Evolutionary conservation across 2,888 invertebrate species (phyloP).

Genomic region (Philhelius pedissequus): DNA sequence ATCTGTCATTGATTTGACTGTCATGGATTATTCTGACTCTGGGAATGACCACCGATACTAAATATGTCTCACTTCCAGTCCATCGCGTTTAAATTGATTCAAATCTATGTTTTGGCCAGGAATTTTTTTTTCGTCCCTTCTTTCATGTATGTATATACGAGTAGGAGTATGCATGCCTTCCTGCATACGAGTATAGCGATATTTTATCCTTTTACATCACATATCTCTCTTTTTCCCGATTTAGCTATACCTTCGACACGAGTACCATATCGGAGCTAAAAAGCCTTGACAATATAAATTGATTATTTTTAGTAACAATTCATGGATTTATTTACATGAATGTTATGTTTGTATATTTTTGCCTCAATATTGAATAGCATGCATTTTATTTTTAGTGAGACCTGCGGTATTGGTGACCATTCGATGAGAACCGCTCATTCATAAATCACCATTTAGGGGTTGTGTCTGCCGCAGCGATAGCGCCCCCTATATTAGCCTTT

Average conservation of each 20-base stretch:
- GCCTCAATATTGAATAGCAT: conserved; percentile 48
- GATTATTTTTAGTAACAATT: conserved; percentile 66
- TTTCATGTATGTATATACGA: background rate
- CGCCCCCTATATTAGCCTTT: background rate
- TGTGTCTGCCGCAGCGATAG: background rate
- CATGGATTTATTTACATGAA: conserved; percentile 64
- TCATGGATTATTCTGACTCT: conserved; percentile 47
- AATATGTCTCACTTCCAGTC: conserved; percentile 67
- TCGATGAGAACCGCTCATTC: conserved; percentile 65
- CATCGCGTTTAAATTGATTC: conserved; percentile 63
- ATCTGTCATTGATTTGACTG: conserved; percentile 57
- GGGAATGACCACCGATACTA: conserved; percentile 53
- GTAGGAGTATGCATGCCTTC: background rate
- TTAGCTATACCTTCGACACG: background rate
- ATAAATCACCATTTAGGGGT: conserved; percentile 43
- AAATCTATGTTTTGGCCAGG: conserved; percentile 65
- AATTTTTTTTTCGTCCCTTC: conserved; percentile 18
- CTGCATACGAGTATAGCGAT: background rate
- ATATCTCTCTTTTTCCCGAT: background rate
- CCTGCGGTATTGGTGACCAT: conserved; percentile 67
- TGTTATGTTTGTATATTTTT: conserved; percentile 37
- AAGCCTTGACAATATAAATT: conserved; percentile 45
- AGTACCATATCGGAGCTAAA: background rate
- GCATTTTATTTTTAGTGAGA: conserved; percentile 65
- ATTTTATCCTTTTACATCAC: background rate